A percentile compares a stretch with the other conserved stretches of the same genome.
phyloP scores from a whole-genome alignment of 2,888 invertebrate genomes.

The Gymnosoma rotundatum region DNA sequence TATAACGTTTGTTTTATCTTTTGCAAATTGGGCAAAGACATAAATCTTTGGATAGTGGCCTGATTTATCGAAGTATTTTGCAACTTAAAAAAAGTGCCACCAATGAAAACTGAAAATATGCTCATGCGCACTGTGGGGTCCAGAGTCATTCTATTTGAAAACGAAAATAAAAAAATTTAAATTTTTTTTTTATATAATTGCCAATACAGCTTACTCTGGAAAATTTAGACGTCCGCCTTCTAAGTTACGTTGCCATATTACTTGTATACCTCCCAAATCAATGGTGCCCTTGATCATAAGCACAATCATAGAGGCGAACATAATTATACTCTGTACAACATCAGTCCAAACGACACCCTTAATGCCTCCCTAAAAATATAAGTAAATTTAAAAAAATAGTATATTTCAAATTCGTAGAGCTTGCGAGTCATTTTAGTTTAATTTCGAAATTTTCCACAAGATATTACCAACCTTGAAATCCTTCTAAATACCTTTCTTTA shows the following conservation, averaged over 20 bases:
- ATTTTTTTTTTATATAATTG: background rate
- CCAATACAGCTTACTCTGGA: slow-evolving; percentile 85
- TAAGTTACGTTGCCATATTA: slow-evolving; percentile 86
- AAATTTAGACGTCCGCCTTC: slow-evolving; percentile 87
- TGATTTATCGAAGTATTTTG: slow-evolving; percentile 90
- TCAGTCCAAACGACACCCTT: slow-evolving; percentile 92
- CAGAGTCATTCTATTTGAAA: slow-evolving; percentile 85
- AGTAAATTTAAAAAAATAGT: background rate
- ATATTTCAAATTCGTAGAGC: too few species aligned
- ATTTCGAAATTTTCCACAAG: too few species aligned
- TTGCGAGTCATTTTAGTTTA: too few species aligned
- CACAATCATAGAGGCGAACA: slow-evolving; percentile 88
- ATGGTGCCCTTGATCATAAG: slow-evolving; percentile 88
- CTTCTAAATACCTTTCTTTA: too few species aligned
- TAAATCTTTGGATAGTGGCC: slow-evolving; percentile 91
- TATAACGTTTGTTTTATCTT: slow-evolving; percentile 88
- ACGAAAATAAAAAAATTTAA: background rate
- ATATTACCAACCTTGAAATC: too few species aligned
- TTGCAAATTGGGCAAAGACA: slow-evolving; percentile 87
- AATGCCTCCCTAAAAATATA: slow-evolving; percentile 86
- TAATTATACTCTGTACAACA: slow-evolving; percentile 89
- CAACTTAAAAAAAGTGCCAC: slow-evolving; percentile 89
- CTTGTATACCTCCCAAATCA: slow-evolving; percentile 87
- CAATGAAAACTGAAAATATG: slow-evolving; percentile 88
- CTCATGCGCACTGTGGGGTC: slow-evolving; percentile 92